Evolutionary conservation across 2,888 invertebrate genomes (phyloP).

Genomic region (Prosopocoilus inquinatus): DNA sequence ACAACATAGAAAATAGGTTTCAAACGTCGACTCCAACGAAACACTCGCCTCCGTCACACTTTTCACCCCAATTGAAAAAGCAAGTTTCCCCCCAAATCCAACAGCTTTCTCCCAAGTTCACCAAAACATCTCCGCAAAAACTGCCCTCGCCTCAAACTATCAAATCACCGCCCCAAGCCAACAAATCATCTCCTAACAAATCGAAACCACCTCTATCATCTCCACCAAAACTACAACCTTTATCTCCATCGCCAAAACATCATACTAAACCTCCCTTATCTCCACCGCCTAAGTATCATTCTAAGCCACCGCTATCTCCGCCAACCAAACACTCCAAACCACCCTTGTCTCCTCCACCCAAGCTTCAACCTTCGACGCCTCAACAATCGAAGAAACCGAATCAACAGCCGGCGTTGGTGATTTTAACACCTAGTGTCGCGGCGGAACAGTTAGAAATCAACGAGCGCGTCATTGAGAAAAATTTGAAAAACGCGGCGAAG

Average conservation of each 20-base stretch:
- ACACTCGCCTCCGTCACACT: constrained; percentile 29
- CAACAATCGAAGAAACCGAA: constrained; percentile 17
- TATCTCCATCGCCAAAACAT: background rate
- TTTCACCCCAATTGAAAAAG: background rate
- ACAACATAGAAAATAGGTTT: background rate
- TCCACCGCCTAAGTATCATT: background rate
- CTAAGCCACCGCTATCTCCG: background rate
- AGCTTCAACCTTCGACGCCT: background rate
- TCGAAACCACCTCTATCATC: background rate
- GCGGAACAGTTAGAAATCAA: constrained; percentile 48
- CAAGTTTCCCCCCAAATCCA: constrained; percentile 41
- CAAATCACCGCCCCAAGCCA: constrained; percentile 56
- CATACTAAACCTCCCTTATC: constrained; percentile 5
- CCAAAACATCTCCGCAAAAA: constrained; percentile 15
- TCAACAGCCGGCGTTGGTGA: constrained; percentile 23
- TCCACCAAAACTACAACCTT: background rate
- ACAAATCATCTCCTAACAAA: background rate
- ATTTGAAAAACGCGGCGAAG: constrained; percentile 66
- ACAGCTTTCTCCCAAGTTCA: constrained; percentile 40
- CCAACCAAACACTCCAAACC: background rate
- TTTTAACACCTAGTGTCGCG: background rate
- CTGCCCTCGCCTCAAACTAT: constrained; percentile 49
- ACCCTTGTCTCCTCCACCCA: background rate
- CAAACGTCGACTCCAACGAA: constrained; percentile 12
- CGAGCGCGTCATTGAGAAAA: constrained; percentile 63